phyloP scores from a whole-genome alignment of 2,797 vertebrate species.

The Kryptopterus vitreolus region DNA sequence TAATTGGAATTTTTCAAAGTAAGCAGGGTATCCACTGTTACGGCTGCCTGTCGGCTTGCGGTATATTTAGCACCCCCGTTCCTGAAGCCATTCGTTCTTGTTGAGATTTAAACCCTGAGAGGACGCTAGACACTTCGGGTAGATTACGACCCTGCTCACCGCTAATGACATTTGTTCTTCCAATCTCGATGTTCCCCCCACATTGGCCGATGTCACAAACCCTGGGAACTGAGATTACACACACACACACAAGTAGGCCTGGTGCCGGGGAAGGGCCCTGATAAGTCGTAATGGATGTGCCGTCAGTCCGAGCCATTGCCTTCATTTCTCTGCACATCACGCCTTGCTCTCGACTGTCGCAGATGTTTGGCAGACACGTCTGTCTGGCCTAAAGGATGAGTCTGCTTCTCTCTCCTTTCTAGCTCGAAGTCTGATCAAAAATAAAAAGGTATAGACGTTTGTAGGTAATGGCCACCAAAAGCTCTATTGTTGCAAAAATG shows the following conservation, averaged over 20 bases:
- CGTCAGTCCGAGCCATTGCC: background rate
- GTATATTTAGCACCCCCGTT: slow-evolving; percentile 74
- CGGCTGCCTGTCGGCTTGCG: slow-evolving; percentile 69
- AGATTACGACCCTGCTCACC: slow-evolving; percentile 58
- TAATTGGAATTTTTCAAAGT: slow-evolving; percentile 79
- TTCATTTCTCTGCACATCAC: slow-evolving; percentile 30
- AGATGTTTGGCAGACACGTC: slow-evolving; percentile 29
- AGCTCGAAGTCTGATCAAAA: slow-evolving; percentile 16
- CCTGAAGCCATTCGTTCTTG: slow-evolving; percentile 66
- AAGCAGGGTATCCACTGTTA: slow-evolving; percentile 68
- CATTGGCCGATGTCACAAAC: slow-evolving; percentile 48
- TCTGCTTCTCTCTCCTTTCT: slow-evolving; percentile 21
- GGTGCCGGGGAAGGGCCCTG: slow-evolving; percentile 21
- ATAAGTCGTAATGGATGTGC: slow-evolving; percentile 37
- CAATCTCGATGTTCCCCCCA: slow-evolving; percentile 46
- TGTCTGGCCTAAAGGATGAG: slow-evolving; percentile 26
- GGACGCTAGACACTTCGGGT: slow-evolving; percentile 63
- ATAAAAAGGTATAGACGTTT: slow-evolving; percentile 16
- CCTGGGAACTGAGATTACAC: slow-evolving; percentile 39
- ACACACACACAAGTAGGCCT: slow-evolving; percentile 32
- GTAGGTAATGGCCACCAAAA: background rate
- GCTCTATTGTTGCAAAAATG: background rate
- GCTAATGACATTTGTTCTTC: slow-evolving; percentile 66
- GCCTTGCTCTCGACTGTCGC: slow-evolving; percentile 12
- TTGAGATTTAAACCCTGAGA: slow-evolving; percentile 65